Conservation (phyloP, 2,113 vertebrate genomes). For the Corynorhinus townsendii region DNA sequence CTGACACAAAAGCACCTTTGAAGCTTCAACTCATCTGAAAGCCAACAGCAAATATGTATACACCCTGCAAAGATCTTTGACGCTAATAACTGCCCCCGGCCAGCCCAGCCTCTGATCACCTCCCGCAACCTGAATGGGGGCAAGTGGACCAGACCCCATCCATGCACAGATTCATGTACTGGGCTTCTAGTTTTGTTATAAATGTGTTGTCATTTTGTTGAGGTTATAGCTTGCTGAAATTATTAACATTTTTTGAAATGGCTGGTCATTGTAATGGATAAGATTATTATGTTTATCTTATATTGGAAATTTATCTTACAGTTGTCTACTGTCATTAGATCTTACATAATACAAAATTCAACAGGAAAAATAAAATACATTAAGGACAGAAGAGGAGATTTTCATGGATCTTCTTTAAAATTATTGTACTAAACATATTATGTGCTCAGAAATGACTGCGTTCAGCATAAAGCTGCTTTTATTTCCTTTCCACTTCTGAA, state of each 20-base stretch:
- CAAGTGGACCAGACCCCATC: too few relatives aligned
- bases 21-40: too few relatives aligned
- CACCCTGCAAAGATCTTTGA: too few relatives aligned
- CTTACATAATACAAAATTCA: background rate
- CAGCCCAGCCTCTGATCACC: too few relatives aligned
- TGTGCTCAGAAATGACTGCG: background rate
- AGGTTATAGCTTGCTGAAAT: background rate
- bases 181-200: background rate
- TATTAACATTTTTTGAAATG: background rate
- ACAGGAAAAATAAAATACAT: background rate
- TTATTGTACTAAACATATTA: slow-evolving; percentile 16
- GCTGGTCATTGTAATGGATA: background rate
- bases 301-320: background rate
- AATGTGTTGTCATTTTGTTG: background rate
- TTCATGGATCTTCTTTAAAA: slow-evolving; percentile 36
- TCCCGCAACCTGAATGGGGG: too few relatives aligned
- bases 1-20: too few relatives aligned
- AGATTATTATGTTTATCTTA: background rate
- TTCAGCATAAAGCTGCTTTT: slow-evolving; percentile 58
- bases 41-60: too few relatives aligned
- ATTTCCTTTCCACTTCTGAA: slow-evolving; percentile 38
- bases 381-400: background rate
- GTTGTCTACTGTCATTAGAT: background rate
- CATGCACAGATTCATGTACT: too few relatives aligned
- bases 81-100: too few relatives aligned